These are phyloP conservation scores for Panulirus ornatus DNA, from an alignment of 1,140 invertebrate genomes.

Conservation along the genomic window DNA sequence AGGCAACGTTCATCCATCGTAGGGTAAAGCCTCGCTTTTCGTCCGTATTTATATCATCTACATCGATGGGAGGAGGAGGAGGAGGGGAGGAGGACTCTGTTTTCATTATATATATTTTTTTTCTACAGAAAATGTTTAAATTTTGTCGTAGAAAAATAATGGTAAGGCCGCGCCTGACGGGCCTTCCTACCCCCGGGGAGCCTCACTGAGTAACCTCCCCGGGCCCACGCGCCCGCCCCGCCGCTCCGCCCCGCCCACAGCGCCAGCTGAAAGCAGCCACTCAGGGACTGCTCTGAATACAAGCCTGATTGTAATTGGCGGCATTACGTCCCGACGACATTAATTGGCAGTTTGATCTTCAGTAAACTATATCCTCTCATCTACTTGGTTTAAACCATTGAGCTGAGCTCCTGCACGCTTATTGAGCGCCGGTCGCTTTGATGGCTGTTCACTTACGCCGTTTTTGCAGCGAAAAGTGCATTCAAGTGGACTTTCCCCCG, in stretches of 20 bases:
- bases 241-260: neutral
- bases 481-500: neutral
- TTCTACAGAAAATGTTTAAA: no score
- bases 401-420: neutral
- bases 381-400: conserved; percentile 59
- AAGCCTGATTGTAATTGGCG: conserved; percentile 65
- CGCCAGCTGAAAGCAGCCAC: conserved; percentile 38
- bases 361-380: conserved; percentile 68
- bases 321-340: conserved; percentile 49
- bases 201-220: neutral
- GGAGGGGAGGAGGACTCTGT: no score
- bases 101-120: no score
- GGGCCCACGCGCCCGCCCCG: neutral
- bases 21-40: no score
- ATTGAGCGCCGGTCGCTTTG: conserved; percentile 58
- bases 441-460: conserved; percentile 40
- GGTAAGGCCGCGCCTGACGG: no score
- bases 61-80: no score
- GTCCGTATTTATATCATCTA: no score
- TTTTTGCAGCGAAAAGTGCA: neutral
- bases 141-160: no score
- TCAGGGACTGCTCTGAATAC: conserved; percentile 48
- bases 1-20: no score
- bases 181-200: no score
- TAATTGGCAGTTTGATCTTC: conserved; percentile 68